These are phyloP conservation scores for Rattus rattus DNA, from an alignment of 2,113 vertebrate species.

Conservation along the genomic window DNA sequence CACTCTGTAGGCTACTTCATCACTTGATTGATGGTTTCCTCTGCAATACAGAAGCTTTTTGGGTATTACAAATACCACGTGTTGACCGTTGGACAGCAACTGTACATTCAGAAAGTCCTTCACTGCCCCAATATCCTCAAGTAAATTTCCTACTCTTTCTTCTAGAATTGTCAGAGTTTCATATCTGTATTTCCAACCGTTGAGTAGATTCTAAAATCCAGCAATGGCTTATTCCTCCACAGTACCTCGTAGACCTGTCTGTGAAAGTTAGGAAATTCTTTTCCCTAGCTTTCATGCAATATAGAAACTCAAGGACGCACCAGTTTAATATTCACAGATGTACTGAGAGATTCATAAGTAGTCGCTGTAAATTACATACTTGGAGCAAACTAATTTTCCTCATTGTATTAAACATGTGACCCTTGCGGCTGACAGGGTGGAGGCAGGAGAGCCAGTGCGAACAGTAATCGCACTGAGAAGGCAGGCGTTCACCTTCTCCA, in stretches of 20 bases:
- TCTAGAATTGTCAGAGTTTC: background rate
- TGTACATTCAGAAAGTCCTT: background rate
- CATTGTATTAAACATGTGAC: background rate
- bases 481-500: background rate
- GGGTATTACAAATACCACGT: background rate
- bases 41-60: background rate
- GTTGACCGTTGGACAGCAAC: background rate
- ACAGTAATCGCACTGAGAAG: background rate
- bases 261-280: background rate
- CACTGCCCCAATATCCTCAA: too few species aligned
- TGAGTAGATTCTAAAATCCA: slow-evolving; percentile 16
- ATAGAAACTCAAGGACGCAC: background rate
- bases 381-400: slow-evolving; percentile 1
- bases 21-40: background rate
- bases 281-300: background rate
- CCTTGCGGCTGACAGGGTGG: background rate
- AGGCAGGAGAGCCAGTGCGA: background rate
- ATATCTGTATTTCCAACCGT: background rate
- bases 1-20: background rate
- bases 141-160: background rate
- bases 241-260: background rate
- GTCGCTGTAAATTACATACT: background rate
- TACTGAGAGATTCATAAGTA: background rate
- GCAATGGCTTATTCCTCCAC: background rate
- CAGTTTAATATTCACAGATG: background rate